phyloP scores from a whole-genome alignment of 2,888 invertebrate genomes.

The Onchidella celtica region DNA sequence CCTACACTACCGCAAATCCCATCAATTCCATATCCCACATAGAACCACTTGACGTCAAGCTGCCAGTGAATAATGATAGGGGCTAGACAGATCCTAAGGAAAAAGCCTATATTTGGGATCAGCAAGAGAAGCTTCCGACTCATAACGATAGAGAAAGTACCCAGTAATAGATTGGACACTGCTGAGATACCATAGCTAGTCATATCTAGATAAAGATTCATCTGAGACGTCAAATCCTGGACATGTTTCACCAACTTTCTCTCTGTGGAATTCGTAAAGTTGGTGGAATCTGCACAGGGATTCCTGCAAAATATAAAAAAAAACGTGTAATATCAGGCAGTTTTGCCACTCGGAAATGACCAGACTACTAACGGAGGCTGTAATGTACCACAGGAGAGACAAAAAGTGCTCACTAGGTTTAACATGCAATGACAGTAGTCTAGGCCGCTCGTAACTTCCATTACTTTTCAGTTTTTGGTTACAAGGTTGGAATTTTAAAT shows the following conservation, averaged over 20 bases:
- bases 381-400: too few species aligned
- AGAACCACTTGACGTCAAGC: slow-evolving; percentile 54
- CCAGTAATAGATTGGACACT: slow-evolving; percentile 47
- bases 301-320: too few species aligned
- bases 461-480: too few species aligned
- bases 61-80: slow-evolving; percentile 57
- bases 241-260: slow-evolving; percentile 15
- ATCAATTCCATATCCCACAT: slow-evolving; percentile 57
- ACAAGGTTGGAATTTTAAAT: too few species aligned
- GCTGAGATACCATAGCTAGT: slow-evolving; percentile 37
- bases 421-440: too few species aligned
- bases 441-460: too few species aligned
- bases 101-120: slow-evolving; percentile 44
- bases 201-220: slow-evolving; percentile 41
- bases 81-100: slow-evolving; percentile 41
- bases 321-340: too few species aligned
- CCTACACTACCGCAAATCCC: slow-evolving; percentile 54
- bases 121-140: slow-evolving; percentile 58
- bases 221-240: slow-evolving; percentile 41
- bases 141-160: slow-evolving; percentile 56
- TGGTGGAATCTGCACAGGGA: too few species aligned
- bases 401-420: too few species aligned
- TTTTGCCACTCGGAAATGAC: too few species aligned
- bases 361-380: too few species aligned
- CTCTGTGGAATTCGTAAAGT: too few species aligned